Base-by-base conservation (phyloP, 2,888 invertebrate species). In the Cosmia trapezina region DNA sequence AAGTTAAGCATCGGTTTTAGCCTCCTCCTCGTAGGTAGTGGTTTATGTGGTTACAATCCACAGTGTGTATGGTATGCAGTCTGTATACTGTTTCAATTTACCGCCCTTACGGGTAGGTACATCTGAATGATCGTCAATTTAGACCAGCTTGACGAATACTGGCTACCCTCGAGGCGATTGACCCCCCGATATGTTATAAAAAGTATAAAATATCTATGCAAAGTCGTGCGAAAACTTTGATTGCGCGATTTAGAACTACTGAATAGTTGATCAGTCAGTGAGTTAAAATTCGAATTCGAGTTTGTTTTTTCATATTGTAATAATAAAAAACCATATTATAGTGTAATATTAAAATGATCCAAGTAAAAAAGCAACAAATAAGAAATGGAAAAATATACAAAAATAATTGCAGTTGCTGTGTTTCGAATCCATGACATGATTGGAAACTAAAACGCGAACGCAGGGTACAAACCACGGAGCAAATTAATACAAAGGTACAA, bases 81-180 rank as follows among this genome's bases (percentile, higher is more conserved):
- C n/a, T n/a, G n/a, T n/a, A n/a, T n/a, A n/a, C n/a, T n/a, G n/a
- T n/a, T n/a, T n/a, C n/a, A n/a, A 41, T 41, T 41, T 41, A 41
- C 41, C 41, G 41, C 41, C 41, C 41, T 7, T 41, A 41, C 41
- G 41, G 41, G 41, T 41, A 37, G 41, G 8, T 41, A 8, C 41
- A 41, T 41, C 41, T 41, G 41, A 41, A 8, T 41, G 41, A 41
- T 41, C 41, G 41, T 8, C 41, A 41, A 41, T 41, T 41, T 41
- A 41, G 28, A 17, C 60, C 72, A 73, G 73, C 60, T 72, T 41
- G 53, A 28, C 43, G 37, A n/a, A 1, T 6, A 72, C 78, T 73
- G 65, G 73, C 47, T 66, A 3, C 56, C 78, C 73, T 49, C 9
- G 69, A 78, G 63, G 62, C 17, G 64, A 54, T 14, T 57, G 79